A percentile compares a stretch with the other conserved stretches of the same genome.
These are phyloP conservation scores for Podiceps cristatus DNA, from an alignment of 2,113 vertebrate genomes.

Conservation along the genomic window DNA sequence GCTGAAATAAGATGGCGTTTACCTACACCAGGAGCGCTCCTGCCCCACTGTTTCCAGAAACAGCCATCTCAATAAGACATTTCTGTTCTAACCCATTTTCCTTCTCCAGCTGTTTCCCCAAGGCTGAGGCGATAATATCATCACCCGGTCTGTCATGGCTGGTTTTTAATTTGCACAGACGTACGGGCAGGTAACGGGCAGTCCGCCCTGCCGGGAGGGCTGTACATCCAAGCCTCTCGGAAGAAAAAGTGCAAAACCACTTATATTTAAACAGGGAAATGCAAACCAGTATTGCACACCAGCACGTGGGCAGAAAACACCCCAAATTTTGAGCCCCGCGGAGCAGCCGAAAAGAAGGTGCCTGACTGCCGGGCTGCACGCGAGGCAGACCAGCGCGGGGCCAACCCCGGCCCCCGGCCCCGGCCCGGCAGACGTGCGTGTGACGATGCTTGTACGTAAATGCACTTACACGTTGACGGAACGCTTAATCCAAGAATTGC, in stretches of 20 bases:
- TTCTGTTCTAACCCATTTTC: neutral
- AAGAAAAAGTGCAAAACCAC: neutral
- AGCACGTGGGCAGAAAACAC: neutral
- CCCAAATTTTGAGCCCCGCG: accelerated
- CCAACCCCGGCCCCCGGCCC: neutral
- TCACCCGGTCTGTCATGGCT: neutral
- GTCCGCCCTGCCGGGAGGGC: neutral
- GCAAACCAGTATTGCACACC: neutral
- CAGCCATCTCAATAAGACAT: neutral
- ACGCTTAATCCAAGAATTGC: neutral
- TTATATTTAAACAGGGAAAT: neutral
- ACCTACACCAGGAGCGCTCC: neutral
- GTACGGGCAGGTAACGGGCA: neutral
- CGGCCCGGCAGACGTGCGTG: too few relatives aligned
- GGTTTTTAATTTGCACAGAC: neutral
- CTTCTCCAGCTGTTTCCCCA: neutral
- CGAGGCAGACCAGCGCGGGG: accelerated
- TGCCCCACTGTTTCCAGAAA: neutral
- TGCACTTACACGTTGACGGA: accelerated
- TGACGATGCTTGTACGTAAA: neutral
- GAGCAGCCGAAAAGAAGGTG: neutral
- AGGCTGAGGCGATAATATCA: neutral
- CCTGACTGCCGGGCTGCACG: accelerated
- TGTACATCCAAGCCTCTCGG: neutral
- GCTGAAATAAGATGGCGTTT: neutral